Base-by-base conservation (phyloP, 2,113 vertebrate genomes). In the Silurus glanis region DNA sequence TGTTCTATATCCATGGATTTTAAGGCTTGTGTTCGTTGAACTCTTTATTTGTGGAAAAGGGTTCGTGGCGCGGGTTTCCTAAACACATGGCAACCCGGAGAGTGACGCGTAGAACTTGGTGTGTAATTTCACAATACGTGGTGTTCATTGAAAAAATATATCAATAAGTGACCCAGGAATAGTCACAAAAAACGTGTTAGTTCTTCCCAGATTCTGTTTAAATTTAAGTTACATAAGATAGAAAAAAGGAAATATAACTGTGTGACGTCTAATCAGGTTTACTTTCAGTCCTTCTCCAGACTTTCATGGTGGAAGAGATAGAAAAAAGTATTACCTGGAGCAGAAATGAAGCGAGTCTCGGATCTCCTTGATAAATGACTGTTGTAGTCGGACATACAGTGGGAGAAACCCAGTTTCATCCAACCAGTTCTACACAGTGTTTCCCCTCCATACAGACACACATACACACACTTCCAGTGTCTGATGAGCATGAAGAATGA, bases 281-380 rank as follows among this genome's bases (percentile, higher is more conserved):
- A 8, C 6, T 0, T 74, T 49, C 10, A 72, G 28, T 25, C 12
- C 25, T 9, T 58, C 61, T 13, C 37, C 37, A 37, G 37, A 37
- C 3, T 23, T 13, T 5, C 6, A 25, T 75, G 47, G 13, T 9
- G 55, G 55, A 6, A 56, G n/a, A 75, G 19, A 58, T 19, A 5
- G 4, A 19, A 13, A 55, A 37, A 10, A 19, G 16, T 17, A 9
- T 62, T 92, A 94, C 93, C 94, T 90, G 92, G 87, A 71, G 61
- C 85, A 55, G 47, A 45, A 74, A 61, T 2, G 90, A n/a, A 45
- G 47, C 87, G 90, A 87, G 84, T 80, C 47, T 91, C 90, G 87
- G 62, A 90, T 84, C 75, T 82, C 92, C 87, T 90, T 92, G 45
- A 49, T 69, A 59, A 4, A 64, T 59, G 12, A 91, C 56, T 0